Evolutionary conservation across 2,888 invertebrate species (phyloP).

Genomic region (Brassicogethes aeneus): DNA sequence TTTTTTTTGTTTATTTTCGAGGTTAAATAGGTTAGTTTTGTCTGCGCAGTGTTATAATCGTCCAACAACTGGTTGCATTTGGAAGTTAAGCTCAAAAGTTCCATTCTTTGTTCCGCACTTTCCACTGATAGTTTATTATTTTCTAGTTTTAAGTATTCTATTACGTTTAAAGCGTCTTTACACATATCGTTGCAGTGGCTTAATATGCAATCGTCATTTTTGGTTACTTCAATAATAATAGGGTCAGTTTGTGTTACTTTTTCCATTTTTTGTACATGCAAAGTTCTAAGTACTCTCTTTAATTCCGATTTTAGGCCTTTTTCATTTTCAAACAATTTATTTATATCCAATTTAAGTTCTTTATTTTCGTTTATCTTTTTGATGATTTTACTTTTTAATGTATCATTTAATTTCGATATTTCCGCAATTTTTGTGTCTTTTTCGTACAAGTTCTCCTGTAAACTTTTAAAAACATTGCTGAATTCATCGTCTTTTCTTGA

Average conservation of each 20-base stretch:
- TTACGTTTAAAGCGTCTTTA: not conserved
- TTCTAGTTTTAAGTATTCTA: not conserved
- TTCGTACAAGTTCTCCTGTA: not conserved
- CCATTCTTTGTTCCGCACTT: not conserved
- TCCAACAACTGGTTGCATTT: too few species aligned
- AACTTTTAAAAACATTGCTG: not conserved
- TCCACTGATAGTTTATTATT: not conserved
- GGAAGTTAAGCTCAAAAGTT: too few species aligned
- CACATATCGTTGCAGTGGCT: not conserved
- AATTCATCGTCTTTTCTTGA: not conserved
- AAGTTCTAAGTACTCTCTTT: too few species aligned
- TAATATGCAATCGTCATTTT: not conserved
- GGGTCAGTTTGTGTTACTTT: too few species aligned
- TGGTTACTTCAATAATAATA: too few species aligned
- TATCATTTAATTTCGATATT: not conserved
- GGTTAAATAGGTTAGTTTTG: too few species aligned
- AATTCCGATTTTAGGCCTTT: not conserved
- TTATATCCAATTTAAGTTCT: not conserved
- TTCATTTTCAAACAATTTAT: not conserved
- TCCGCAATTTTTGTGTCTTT: not conserved
- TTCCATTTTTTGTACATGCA: too few species aligned
- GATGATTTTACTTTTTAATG: not conserved
- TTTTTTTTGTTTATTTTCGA: too few species aligned
- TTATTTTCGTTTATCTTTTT: not conserved
- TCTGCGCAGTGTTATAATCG: too few species aligned